These are phyloP conservation scores for Tiphia femorata DNA, from an alignment of 2,888 invertebrate genomes.

Conservation along the genomic window DNA sequence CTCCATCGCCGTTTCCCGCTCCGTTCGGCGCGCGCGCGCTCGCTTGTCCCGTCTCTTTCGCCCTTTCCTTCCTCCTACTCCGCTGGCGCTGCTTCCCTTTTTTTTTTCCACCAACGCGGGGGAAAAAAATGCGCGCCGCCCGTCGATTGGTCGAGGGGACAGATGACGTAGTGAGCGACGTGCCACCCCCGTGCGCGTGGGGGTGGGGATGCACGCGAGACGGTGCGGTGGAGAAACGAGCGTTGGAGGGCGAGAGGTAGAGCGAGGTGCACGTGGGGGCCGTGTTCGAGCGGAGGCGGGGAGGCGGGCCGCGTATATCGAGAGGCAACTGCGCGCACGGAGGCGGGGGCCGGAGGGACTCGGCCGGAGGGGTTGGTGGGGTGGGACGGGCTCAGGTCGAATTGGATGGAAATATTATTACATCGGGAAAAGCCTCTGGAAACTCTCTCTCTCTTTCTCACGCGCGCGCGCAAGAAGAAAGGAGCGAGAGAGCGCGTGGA, in stretches of 20 bases:
- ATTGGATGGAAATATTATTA: slow-evolving; percentile 66
- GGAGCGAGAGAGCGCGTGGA: slow-evolving; percentile 1
- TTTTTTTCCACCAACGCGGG: slow-evolving; percentile 64
- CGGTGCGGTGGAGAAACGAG: slow-evolving; percentile 45
- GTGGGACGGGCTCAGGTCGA: slow-evolving; percentile 49
- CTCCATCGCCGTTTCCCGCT: slow-evolving; percentile 18
- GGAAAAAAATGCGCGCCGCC: slow-evolving; percentile 67
- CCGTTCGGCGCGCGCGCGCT: slow-evolving; percentile 9
- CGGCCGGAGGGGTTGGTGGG: slow-evolving; percentile 35
- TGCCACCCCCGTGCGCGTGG: slow-evolving; percentile 61
- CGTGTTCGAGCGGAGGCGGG: slow-evolving; percentile 31
- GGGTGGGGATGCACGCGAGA: slow-evolving; percentile 56
- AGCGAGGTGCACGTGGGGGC: slow-evolving; percentile 23
- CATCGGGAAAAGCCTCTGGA: slow-evolving; percentile 54
- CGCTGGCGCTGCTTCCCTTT: too few relatives aligned
- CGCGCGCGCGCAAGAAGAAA: not conserved
- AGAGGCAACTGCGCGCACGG: too few relatives aligned
- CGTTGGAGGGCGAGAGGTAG: slow-evolving; percentile 42
- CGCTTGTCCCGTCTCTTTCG: slow-evolving; percentile 41
- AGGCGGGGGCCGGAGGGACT: too few relatives aligned
- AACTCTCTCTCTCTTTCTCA: not conserved
- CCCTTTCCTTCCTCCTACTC: too few relatives aligned
- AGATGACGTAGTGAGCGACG: slow-evolving; percentile 70
- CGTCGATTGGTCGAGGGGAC: slow-evolving; percentile 70
- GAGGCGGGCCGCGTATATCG: slow-evolving; percentile 40